These are phyloP conservation scores for Nannoperca obscura DNA, from an alignment of 2,797 vertebrate genomes.

Conservation along the genomic window DNA sequence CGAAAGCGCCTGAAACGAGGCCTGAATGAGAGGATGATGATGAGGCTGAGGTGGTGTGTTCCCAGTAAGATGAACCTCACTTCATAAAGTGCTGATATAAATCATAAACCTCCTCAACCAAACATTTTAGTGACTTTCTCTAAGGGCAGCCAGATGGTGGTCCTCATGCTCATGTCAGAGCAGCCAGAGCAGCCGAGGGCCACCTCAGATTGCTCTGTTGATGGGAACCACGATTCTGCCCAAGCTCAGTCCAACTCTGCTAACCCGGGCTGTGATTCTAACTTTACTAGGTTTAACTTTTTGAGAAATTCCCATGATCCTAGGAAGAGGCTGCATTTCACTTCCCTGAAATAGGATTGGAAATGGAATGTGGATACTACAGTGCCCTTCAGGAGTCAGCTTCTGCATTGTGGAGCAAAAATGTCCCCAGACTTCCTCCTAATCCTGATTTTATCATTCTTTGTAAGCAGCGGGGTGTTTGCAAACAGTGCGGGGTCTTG, in stretches of 20 bases:
- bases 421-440: slow-evolving; percentile 52
- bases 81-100: slow-evolving; percentile 75
- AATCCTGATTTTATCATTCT: slow-evolving; percentile 49
- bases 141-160: slow-evolving; percentile 79
- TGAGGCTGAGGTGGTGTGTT: slow-evolving; percentile 48
- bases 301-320: slow-evolving; percentile 46
- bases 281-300: slow-evolving; percentile 11
- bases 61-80: slow-evolving; percentile 57
- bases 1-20: slow-evolving; percentile 21
- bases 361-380: slow-evolving; percentile 32
- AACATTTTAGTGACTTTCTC: slow-evolving; percentile 69
- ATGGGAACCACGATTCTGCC: slow-evolving; percentile 55
- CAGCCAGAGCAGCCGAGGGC: slow-evolving; percentile 16
- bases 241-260: neutral
- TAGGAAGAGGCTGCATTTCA: slow-evolving; percentile 5
- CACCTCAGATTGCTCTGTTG: slow-evolving; percentile 70
- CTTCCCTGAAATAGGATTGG: slow-evolving; percentile 39
- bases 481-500: slow-evolving; percentile 28
- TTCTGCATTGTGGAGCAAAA: neutral
- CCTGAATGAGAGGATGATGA: slow-evolving; percentile 55
- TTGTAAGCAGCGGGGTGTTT: slow-evolving; percentile 51
- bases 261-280: neutral
- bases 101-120: slow-evolving; percentile 84
- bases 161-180: slow-evolving; percentile 79
- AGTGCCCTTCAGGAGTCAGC: slow-evolving; percentile 19